phyloP scores from a whole-genome alignment of 92 coral and sea anemone species.

The Porites rus region DNA sequence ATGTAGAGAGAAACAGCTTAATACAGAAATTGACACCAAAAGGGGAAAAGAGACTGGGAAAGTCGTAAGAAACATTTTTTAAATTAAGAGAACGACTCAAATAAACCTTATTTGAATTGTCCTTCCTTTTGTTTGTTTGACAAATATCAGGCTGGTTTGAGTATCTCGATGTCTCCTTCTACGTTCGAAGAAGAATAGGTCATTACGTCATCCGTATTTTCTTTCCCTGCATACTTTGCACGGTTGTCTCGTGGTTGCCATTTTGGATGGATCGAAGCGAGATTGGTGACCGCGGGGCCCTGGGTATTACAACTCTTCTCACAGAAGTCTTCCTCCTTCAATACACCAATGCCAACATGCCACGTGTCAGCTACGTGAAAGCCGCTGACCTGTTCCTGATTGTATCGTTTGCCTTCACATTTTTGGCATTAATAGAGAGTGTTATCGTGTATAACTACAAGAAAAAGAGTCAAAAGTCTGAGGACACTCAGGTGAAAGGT shows the following conservation, averaged over 20 bases:
- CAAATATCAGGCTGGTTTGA: conserved; percentile 34
- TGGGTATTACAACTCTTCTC: conserved; percentile 55
- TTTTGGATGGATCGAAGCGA: conserved; percentile 59
- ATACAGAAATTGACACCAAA: too few species aligned
- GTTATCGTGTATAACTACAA: conserved; percentile 49
- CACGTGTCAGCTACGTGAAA: conserved; percentile 59
- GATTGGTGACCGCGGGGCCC: conserved; percentile 61
- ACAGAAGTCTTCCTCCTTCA: conserved; percentile 57
- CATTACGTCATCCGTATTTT: conserved; percentile 50
- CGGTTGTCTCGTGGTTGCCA: conserved; percentile 59
- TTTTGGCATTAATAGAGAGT: conserved; percentile 49
- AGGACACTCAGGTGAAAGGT: background rate
- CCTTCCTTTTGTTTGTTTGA: background rate
- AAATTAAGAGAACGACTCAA: too few species aligned
- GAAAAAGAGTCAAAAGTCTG: conserved; percentile 3
- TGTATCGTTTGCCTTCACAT: conserved; percentile 54
- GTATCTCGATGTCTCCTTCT: conserved; percentile 27
- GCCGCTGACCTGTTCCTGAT: conserved; percentile 63
- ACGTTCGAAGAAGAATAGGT: conserved; percentile 40
- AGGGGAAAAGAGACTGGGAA: too few species aligned
- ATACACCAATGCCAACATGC: conserved; percentile 54
- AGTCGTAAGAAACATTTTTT: too few species aligned
- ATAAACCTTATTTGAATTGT: too few species aligned
- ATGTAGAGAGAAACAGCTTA: too few species aligned
- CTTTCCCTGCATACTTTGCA: conserved; percentile 53